Evolutionary conservation across 1,140 invertebrate genomes (phyloP).

Genomic region (Drosophila fuyamai): DNA sequence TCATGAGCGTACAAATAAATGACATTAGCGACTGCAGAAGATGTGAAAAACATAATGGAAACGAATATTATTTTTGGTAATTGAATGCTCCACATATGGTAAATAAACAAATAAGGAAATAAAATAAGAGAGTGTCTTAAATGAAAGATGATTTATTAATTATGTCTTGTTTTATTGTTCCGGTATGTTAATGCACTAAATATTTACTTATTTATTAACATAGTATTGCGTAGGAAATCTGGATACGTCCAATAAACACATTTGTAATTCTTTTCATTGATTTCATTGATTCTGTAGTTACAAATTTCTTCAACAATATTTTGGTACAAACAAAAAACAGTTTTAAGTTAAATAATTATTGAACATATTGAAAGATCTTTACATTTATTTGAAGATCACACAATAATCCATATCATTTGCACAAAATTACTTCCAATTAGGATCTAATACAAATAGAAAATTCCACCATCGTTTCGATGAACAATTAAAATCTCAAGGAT

Average conservation of each 20-base stretch:
- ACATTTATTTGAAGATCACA: too few species aligned
- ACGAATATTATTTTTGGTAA: conserved; percentile 7
- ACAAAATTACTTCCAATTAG: background rate
- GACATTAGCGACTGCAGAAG: conserved; percentile 33
- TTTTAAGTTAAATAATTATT: too few species aligned
- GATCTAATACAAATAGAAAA: background rate
- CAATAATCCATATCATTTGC: too few species aligned
- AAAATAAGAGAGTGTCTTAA: background rate
- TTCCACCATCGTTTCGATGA: background rate
- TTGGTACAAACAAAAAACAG: too few species aligned
- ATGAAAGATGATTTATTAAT: background rate
- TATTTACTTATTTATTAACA: too few species aligned
- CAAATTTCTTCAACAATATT: too few species aligned
- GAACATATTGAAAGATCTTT: too few species aligned
- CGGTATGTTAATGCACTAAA: background rate
- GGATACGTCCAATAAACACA: too few species aligned
- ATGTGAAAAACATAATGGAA: conserved; percentile 1
- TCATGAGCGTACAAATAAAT: conserved; percentile 35
- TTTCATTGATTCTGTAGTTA: too few species aligned
- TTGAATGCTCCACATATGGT: conserved; percentile 24
- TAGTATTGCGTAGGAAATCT: too few species aligned
- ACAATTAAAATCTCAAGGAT: conserved; percentile 9
- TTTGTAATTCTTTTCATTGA: too few species aligned
- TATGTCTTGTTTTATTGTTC: background rate
- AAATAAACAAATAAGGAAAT: conserved; percentile 1